phyloP scores from a whole-genome alignment of 2,888 invertebrate genomes.

The Cephonodes hylas region DNA sequence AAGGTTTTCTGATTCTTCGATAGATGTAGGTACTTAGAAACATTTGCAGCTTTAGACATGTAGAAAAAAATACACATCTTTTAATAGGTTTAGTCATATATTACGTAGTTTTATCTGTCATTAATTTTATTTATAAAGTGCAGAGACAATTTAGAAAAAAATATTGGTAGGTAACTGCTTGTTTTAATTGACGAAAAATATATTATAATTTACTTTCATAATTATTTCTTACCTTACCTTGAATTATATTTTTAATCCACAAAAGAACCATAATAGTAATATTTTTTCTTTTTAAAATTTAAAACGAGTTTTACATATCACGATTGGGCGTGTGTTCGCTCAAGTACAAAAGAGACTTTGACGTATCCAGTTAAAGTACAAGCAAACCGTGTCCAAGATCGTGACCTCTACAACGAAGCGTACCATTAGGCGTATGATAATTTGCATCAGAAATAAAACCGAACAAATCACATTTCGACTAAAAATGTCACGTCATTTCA shows the following conservation, averaged over 20 bases:
- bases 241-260: neutral
- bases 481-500: constrained; percentile 36
- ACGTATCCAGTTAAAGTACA: constrained; percentile 8
- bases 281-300: neutral
- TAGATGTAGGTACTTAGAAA: too few species aligned
- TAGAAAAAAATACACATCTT: too few species aligned
- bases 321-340: constrained; percentile 16
- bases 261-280: neutral
- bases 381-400: constrained; percentile 24
- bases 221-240: too few species aligned
- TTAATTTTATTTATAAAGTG: too few species aligned
- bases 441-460: constrained; percentile 41
- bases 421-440: constrained; percentile 31
- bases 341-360: neutral
- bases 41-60: too few species aligned
- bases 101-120: too few species aligned
- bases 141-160: too few species aligned
- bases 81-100: too few species aligned
- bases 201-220: too few species aligned
- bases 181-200: too few species aligned
- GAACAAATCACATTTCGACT: constrained; percentile 27
- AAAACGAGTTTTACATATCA: neutral
- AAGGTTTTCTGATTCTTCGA: too few species aligned
- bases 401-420: constrained; percentile 38
- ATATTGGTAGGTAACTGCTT: too few species aligned